Conservation (phyloP, 2,888 invertebrate species). For the Drosophila setosimentum region DNA sequence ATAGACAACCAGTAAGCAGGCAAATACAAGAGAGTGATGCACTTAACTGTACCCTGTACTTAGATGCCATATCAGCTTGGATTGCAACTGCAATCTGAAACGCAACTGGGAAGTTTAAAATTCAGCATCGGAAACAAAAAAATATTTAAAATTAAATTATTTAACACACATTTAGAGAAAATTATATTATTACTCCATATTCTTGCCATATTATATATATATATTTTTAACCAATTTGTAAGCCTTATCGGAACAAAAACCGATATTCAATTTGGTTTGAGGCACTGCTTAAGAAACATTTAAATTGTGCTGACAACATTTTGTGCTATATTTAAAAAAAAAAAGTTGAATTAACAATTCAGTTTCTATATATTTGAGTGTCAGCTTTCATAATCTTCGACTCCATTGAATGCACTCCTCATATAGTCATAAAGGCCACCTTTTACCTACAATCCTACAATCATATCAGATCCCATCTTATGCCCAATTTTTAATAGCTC, state of each 20-base stretch:
- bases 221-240: too few species aligned
- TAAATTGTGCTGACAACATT: neutral
- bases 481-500: constrained; percentile 1
- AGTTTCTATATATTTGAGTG: neutral
- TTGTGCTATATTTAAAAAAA: neutral
- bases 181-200: too few species aligned
- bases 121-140: neutral
- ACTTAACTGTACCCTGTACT: constrained; percentile 16
- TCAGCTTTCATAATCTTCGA: neutral
- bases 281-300: neutral
- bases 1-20: constrained; percentile 69
- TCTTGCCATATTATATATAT: too few species aligned
- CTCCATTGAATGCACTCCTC: neutral
- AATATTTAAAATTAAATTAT: too few species aligned
- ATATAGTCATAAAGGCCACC: neutral
- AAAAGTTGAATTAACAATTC: neutral
- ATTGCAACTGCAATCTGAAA: neutral
- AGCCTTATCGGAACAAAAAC: neutral
- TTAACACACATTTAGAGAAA: neutral
- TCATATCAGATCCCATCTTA: neutral
- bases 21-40: constrained; percentile 13
- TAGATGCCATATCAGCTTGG: accelerated
- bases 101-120: neutral
- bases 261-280: neutral
- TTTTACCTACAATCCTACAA: neutral